phyloP scores from a whole-genome alignment of 2,797 vertebrate genomes.

The Cryptoblepharus egeriae region DNA sequence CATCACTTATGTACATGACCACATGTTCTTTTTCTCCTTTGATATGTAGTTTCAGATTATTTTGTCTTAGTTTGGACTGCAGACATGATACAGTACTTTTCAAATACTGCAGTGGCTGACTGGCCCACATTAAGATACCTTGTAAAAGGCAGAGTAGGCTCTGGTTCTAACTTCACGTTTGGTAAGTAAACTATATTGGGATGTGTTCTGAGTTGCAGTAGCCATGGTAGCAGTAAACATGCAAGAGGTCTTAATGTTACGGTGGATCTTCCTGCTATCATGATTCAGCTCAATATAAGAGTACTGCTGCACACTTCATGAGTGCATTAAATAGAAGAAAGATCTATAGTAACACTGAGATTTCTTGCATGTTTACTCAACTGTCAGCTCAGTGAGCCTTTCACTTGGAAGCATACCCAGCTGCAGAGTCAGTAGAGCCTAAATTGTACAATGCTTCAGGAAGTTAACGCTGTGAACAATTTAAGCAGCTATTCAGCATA shows the following conservation, averaged over 20 bases:
- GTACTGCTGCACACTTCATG: too few relatives aligned
- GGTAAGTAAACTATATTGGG: not conserved
- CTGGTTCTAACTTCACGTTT: not conserved
- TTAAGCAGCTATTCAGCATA: not conserved
- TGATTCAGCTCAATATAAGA: too few relatives aligned
- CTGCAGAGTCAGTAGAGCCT: not conserved
- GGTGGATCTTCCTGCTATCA: not conserved
- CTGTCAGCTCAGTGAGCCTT: not conserved
- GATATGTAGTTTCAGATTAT: not conserved
- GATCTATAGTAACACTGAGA: too few relatives aligned
- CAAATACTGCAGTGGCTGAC: not conserved
- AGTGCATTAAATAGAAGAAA: too few relatives aligned
- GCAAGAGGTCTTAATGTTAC: not conserved
- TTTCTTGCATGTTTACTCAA: too few relatives aligned
- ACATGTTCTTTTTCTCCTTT: not conserved
- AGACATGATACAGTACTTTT: not conserved
- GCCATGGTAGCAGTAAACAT: not conserved
- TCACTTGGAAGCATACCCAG: not conserved
- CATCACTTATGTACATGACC: not conserved
- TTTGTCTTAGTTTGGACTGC: not conserved
- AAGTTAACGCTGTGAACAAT: not conserved
- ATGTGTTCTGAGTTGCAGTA: not conserved
- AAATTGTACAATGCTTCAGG: not conserved
- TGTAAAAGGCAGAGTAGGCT: not conserved
- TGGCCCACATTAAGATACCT: not conserved